Conservation (phyloP, 2,113 vertebrate species). For the Callocephalon fimbriatum region DNA sequence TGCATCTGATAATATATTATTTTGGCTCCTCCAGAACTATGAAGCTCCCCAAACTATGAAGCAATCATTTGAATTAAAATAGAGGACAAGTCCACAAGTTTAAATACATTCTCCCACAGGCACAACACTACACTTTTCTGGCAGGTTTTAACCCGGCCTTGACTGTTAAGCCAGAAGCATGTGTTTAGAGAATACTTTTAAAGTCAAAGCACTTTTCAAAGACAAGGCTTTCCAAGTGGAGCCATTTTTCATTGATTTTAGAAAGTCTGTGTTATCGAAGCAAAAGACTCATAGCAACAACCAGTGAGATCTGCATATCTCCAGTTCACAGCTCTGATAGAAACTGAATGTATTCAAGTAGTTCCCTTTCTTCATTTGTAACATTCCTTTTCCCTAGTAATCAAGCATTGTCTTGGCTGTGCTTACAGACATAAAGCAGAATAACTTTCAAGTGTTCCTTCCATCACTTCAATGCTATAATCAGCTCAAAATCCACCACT, state of each 20-base stretch:
- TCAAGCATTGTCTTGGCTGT: not conserved
- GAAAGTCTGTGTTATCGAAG: not conserved
- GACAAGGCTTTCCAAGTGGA: not conserved
- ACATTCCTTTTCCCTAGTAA: not conserved
- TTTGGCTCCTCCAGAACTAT: not conserved
- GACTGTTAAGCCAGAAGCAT: not conserved
- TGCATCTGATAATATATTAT: not conserved
- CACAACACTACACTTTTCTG: not conserved
- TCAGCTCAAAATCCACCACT: not conserved
- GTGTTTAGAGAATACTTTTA: not conserved
- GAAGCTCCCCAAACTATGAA: not conserved
- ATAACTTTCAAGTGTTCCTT: not conserved
- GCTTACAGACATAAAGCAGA: not conserved
- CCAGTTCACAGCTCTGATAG: not conserved
- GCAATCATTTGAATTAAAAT: not conserved
- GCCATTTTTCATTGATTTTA: not conserved
- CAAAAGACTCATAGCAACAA: not conserved
- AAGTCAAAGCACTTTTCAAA: not conserved
- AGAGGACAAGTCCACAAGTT: not conserved
- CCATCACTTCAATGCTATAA: not conserved
- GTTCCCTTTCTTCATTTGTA: not conserved
- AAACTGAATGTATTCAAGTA: not conserved
- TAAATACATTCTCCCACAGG: not conserved
- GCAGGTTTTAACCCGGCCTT: not conserved
- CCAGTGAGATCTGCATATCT: not conserved